Percentiles rank a stretch among this genome's conserved stretches.
phyloP scores from a whole-genome alignment of 2,888 invertebrate species.

The Sphaeridia pumilis region DNA sequence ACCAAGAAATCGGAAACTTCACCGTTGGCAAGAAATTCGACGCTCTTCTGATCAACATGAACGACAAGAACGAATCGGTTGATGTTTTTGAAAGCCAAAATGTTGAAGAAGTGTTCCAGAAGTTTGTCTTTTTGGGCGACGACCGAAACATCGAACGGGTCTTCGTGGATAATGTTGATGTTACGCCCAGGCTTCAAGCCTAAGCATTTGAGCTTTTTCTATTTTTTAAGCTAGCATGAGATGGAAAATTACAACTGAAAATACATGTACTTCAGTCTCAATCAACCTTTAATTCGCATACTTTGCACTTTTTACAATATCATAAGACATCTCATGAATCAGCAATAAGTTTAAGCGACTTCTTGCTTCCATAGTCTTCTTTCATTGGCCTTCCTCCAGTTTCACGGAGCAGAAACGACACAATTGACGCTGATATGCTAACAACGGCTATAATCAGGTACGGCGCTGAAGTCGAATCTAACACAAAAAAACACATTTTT shows the following conservation, averaged over 20 bases:
- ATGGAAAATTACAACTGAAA: too few species aligned
- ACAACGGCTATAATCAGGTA: constrained; percentile 27
- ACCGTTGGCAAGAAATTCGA: constrained; percentile 73
- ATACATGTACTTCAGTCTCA: too few species aligned
- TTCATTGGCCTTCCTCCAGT: constrained; percentile 24
- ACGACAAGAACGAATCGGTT: constrained; percentile 39
- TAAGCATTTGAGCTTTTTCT: too few species aligned
- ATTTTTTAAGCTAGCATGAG: too few species aligned
- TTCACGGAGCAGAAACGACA: constrained; percentile 27
- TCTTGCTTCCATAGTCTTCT: not conserved
- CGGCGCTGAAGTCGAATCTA: constrained; percentile 25
- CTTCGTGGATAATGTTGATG: constrained; percentile 57
- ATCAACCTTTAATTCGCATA: too few species aligned
- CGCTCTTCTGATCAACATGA: constrained; percentile 64
- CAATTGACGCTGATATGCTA: constrained; percentile 19
- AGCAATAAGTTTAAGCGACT: too few species aligned
- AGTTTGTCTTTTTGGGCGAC: constrained; percentile 67
- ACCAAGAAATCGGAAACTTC: constrained; percentile 67
- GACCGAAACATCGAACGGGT: constrained; percentile 67
- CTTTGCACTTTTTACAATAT: too few species aligned
- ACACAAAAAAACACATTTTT: not conserved
- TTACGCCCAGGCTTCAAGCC: too few species aligned
- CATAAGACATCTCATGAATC: too few species aligned
- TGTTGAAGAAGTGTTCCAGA: constrained; percentile 53
- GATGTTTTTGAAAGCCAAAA: constrained; percentile 40